Evolutionary conservation across 2,888 invertebrate species (phyloP), one percentile per base, ranked within the genome.

Genomic region (Drosophila antonietae): DNA sequence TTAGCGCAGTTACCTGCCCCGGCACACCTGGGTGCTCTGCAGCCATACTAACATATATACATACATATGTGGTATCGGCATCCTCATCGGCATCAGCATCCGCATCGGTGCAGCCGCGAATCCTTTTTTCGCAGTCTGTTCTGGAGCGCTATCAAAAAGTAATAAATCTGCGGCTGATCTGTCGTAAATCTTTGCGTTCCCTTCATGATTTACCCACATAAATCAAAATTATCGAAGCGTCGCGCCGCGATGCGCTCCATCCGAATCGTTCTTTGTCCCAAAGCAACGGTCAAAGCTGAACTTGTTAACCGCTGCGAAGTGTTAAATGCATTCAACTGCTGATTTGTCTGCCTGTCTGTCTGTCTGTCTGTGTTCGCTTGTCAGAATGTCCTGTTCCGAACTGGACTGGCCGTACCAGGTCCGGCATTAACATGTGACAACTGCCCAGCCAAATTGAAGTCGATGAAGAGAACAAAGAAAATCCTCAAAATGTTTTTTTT

Each of bases 141-240:
- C 70, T 69, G 61, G 73, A 67, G 80, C 80, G 78, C 89, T 91
- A 91, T 91, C 91, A 91, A 88, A 91, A 91, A 82, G 91, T 85
- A 91, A 91, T 91, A 91, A 91, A 91, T 91, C 90, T 91, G 82
- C 71, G 73, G 79, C 81, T 91, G 91, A 91, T 91, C 90, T 90
- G 89, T 86, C 91, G 91, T 91, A 91, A 91, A 91, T 91, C 91
- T 91, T 84, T 78, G 82, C 81, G 91, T 81, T 89, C 82, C 82
- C 86, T 89, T 91, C 90, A 90, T 89, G 91, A 91, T 90, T 91
- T 91, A 87, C 84, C 84, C 86, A 90, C 91, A 91, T 91, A 91
- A 91, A 91, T 91, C 91, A 91, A 91, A 91, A 91, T 91, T 91
- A 91, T 91, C 91, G 89, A 84, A 73, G 79, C 76, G 73, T 69